Conservation (phyloP, 2,113 vertebrate species). For the Leiothrix lutea region DNA sequence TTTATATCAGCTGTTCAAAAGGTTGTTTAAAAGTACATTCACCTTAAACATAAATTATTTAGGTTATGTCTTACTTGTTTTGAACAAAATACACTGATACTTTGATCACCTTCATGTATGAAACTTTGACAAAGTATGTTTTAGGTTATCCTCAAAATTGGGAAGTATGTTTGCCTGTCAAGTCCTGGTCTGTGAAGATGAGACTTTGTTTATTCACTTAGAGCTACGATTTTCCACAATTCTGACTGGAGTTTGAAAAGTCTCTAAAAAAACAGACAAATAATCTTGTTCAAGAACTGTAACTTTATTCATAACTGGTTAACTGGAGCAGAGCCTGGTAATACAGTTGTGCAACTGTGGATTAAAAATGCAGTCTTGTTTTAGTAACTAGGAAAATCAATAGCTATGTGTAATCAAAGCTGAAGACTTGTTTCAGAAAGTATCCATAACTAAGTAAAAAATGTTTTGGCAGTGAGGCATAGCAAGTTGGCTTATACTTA, state of each 20-base stretch:
- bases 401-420: constrained; percentile 38
- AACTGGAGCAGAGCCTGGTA: constrained; percentile 20
- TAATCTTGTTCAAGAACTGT: constrained; percentile 3
- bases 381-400: constrained; percentile 33
- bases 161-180: background rate
- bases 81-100: background rate
- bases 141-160: background rate
- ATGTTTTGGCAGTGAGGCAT: constrained; percentile 44
- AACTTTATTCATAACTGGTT: constrained; percentile 36
- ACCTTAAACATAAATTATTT: background rate
- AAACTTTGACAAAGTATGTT: background rate
- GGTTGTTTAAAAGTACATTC: background rate
- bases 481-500: constrained; percentile 50
- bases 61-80: background rate
- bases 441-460: constrained; percentile 46
- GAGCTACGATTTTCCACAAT: background rate
- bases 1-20: background rate
- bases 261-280: background rate
- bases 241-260: background rate
- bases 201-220: background rate
- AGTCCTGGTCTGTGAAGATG: background rate
- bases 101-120: background rate
- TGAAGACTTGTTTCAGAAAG: constrained; percentile 43
- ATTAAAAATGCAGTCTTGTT: constrained; percentile 19
- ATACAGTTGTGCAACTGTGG: constrained; percentile 42